phyloP scores from a whole-genome alignment of 2,797 vertebrate species.

The Austrolebias charrua region DNA sequence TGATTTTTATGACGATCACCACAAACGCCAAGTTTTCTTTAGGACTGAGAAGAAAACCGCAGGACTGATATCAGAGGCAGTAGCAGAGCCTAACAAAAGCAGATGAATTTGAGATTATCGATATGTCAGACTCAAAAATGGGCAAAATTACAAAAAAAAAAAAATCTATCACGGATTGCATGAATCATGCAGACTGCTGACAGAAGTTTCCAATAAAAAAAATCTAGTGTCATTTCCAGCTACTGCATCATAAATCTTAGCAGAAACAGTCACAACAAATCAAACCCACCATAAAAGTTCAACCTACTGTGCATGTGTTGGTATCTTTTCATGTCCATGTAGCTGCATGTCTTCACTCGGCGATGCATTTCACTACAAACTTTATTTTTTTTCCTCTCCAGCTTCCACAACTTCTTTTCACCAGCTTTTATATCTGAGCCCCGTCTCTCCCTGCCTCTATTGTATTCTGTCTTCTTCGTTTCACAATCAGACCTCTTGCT shows the following conservation, averaged over 20 bases:
- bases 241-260: not conserved
- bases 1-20: slow-evolving; percentile 6
- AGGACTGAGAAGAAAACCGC: no score
- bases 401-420: slow-evolving; percentile 34
- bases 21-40: not conserved
- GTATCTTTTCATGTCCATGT: slow-evolving; percentile 59
- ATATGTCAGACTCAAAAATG: slow-evolving; percentile 3
- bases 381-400: slow-evolving; percentile 9
- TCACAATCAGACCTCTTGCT: slow-evolving; percentile 59
- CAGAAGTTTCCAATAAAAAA: slow-evolving; percentile 21
- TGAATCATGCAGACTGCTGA: slow-evolving; percentile 12
- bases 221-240: slow-evolving; percentile 5
- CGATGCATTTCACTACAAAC: slow-evolving; percentile 48
- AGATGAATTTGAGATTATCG: not conserved
- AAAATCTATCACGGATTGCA: not conserved
- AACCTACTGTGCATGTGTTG: slow-evolving; percentile 68
- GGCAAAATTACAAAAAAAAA: slow-evolving; percentile 1
- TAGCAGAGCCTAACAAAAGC: not conserved
- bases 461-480: slow-evolving; percentile 56
- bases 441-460: slow-evolving; percentile 62
- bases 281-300: not conserved
- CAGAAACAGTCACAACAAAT: not conserved
- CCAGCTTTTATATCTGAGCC: slow-evolving; percentile 41
- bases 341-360: slow-evolving; percentile 61
- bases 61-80: not conserved